These are phyloP conservation scores for Austrolebias charrua DNA, from an alignment of 2,797 vertebrate genomes.

Conservation along the genomic window DNA sequence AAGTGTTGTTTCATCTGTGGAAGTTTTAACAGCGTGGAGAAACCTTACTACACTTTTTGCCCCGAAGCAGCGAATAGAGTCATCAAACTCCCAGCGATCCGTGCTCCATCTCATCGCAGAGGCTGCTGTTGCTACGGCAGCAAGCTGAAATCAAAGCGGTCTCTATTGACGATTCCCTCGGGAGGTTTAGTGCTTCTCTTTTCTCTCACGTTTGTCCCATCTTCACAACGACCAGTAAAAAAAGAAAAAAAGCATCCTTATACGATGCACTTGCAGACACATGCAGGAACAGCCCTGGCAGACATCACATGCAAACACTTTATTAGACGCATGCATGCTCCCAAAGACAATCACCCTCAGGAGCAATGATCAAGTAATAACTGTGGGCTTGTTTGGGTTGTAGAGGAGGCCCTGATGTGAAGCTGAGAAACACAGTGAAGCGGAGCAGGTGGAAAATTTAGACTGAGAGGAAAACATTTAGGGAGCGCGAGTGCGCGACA, in stretches of 20 bases:
- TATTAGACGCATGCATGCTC: not conserved
- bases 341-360: slow-evolving; percentile 33
- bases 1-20: slow-evolving; percentile 1
- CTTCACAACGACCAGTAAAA: slow-evolving; percentile 43
- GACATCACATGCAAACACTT: slow-evolving; percentile 3
- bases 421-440: slow-evolving; percentile 34
- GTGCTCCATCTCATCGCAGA: slow-evolving; percentile 50
- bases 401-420: slow-evolving; percentile 54
- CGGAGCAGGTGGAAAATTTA: slow-evolving; percentile 33
- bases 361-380: slow-evolving; percentile 51
- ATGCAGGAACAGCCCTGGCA: slow-evolving; percentile 6
- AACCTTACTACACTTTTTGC: slow-evolving; percentile 17
- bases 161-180: slow-evolving; percentile 51
- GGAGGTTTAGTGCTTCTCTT: slow-evolving; percentile 56
- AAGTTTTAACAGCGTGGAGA: slow-evolving; percentile 24
- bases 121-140: slow-evolving; percentile 72
- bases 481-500: slow-evolving; percentile 22
- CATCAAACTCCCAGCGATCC: slow-evolving; percentile 63
- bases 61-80: slow-evolving; percentile 57
- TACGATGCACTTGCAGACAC: slow-evolving; percentile 20
- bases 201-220: slow-evolving; percentile 68
- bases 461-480: slow-evolving; percentile 25
- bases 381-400: slow-evolving; percentile 32
- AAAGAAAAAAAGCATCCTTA: slow-evolving; percentile 10
- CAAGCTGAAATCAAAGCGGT: slow-evolving; percentile 70